These are phyloP conservation scores for Serranus cabrilla DNA, from an alignment of 2,797 vertebrate species.

Conservation along the genomic window DNA sequence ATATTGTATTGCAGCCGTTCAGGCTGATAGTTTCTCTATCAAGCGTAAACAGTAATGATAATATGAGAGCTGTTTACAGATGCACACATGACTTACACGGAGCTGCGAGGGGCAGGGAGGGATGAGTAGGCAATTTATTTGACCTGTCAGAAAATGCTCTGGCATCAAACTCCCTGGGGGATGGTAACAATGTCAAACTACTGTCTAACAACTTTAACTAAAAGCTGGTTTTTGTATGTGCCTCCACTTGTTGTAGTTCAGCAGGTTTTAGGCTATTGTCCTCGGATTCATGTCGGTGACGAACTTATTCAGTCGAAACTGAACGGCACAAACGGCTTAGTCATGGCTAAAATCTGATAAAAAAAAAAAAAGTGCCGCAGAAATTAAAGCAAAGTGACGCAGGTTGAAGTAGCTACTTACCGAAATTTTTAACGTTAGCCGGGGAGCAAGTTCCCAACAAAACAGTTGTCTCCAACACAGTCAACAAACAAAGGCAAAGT, in stretches of 20 bases:
- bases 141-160: constrained; percentile 11
- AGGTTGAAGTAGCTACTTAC: constrained; percentile 62
- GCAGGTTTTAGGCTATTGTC: constrained; percentile 26
- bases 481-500: constrained; percentile 73
- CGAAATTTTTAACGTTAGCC: background rate
- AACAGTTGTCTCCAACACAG: constrained; percentile 55
- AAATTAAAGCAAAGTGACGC: constrained; percentile 15
- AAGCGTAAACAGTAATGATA: background rate
- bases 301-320: background rate
- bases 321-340: background rate
- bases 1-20: background rate
- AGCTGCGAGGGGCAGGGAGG: background rate
- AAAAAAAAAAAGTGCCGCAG: background rate
- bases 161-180: background rate
- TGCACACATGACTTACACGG: background rate
- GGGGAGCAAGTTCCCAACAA: constrained; percentile 55
- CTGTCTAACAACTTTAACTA: background rate
- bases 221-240: background rate
- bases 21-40: background rate
- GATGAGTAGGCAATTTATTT: constrained; percentile 47
- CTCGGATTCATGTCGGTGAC: background rate
- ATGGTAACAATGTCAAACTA: background rate
- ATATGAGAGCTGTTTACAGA: background rate
- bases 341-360: background rate
- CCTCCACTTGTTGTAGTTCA: background rate